These are phyloP conservation scores for Amiota minor DNA, from an alignment of 2,888 invertebrate genomes.

Conservation along the genomic window DNA sequence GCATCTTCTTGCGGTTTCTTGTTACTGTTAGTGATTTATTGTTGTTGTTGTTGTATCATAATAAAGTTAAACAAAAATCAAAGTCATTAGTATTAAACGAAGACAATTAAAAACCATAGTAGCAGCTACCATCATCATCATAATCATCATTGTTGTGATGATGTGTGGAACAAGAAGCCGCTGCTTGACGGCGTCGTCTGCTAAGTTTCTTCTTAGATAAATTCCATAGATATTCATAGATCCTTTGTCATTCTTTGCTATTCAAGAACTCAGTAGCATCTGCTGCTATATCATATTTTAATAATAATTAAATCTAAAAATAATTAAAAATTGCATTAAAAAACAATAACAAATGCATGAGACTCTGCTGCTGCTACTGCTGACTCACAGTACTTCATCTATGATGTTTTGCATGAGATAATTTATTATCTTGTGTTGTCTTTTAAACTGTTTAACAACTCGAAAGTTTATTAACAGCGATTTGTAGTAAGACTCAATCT, in stretches of 20 bases:
- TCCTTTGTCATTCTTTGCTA: background rate
- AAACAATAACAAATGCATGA: too few species aligned
- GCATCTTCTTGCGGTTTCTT: conserved; percentile 28
- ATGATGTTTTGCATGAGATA: conserved; percentile 5
- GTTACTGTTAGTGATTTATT: conserved; percentile 37
- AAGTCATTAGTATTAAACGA: conserved; percentile 5
- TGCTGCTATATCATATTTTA: conserved; percentile 16
- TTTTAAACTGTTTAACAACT: too few species aligned
- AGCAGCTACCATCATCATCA: background rate
- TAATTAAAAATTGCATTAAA: background rate
- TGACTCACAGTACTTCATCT: background rate
- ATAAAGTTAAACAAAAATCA: conserved; percentile 14
- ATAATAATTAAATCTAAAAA: conserved; percentile 25
- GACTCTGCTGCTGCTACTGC: too few species aligned
- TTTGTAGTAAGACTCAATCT: too few species aligned
- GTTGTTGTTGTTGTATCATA: background rate
- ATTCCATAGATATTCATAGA: background rate
- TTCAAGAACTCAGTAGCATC: background rate
- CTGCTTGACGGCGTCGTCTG: background rate
- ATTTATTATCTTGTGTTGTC: conserved; percentile 17
- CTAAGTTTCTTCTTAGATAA: background rate
- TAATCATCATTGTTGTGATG: background rate
- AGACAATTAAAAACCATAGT: background rate
- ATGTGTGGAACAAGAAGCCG: too few species aligned
- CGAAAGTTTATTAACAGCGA: too few species aligned